These are phyloP conservation scores for Metalampra italica DNA, from an alignment of 2,888 invertebrate genomes.

Conservation along the genomic window DNA sequence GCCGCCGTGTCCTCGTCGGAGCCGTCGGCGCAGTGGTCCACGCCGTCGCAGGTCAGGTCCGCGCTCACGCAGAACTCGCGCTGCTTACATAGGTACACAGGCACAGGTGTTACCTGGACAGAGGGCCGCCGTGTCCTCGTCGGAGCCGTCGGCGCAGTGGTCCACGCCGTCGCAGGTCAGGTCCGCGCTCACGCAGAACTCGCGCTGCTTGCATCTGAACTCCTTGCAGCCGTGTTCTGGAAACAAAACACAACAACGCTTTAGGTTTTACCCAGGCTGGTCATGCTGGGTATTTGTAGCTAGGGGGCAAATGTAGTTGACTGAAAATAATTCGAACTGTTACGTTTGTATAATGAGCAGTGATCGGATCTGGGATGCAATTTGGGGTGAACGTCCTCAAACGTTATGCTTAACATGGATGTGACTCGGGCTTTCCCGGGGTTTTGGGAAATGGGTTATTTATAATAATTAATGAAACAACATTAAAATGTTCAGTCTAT, in stretches of 20 bases:
- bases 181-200: constrained; percentile 95
- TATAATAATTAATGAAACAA: no score
- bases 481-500: no score
- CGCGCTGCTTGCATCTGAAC: constrained; percentile 90
- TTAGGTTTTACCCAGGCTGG: background rate
- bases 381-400: no score
- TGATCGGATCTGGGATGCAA: no score
- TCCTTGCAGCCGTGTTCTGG: constrained; percentile 93
- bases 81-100: constrained; percentile 89
- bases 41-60: constrained; percentile 93
- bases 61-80: constrained; percentile 95
- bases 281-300: no score
- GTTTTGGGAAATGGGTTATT: no score
- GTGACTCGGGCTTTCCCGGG: no score
- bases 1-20: constrained; percentile 88
- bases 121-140: constrained; percentile 90
- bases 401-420: no score
- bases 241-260: constrained; percentile 35
- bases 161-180: constrained; percentile 95
- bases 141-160: constrained; percentile 96
- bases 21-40: no score
- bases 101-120: constrained; percentile 87
- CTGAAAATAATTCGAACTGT: no score
- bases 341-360: no score
- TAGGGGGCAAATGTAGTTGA: no score